These are phyloP conservation scores for Ciconia maguari DNA, from an alignment of 2,113 vertebrate species.

Conservation along the genomic window DNA sequence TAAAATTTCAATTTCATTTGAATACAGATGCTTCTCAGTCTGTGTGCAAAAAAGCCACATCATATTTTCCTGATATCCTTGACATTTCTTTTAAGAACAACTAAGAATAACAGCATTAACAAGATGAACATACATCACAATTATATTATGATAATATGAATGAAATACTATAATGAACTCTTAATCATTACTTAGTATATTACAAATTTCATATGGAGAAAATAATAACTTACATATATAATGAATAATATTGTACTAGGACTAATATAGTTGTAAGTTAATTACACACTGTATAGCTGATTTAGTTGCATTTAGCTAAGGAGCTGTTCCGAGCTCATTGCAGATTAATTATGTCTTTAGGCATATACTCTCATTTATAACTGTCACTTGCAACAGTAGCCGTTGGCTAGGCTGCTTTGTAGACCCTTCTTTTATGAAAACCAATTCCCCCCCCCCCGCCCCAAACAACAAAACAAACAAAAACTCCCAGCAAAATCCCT, in stretches of 20 bases:
- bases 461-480: background rate
- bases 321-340: slow-evolving; percentile 45
- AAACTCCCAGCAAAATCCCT: background rate
- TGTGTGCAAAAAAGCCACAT: background rate
- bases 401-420: background rate
- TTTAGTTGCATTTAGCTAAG: slow-evolving; percentile 74
- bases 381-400: background rate
- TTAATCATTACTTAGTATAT: slow-evolving; percentile 71
- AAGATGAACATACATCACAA: slow-evolving; percentile 62
- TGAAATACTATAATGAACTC: slow-evolving; percentile 58
- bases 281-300: slow-evolving; percentile 72
- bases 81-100: slow-evolving; percentile 37
- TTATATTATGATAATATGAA: slow-evolving; percentile 63
- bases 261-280: slow-evolving; percentile 69
- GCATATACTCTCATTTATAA: slow-evolving; percentile 59
- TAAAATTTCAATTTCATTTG: background rate
- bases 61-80: background rate
- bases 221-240: slow-evolving; percentile 69
- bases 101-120: slow-evolving; percentile 32
- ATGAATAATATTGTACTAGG: slow-evolving; percentile 68
- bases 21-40: background rate
- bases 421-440: background rate
- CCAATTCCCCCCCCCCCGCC: background rate
- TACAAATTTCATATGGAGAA: slow-evolving; percentile 63
- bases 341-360: slow-evolving; percentile 71